Percentiles rank a stretch among this genome's conserved stretches.
phyloP scores from a whole-genome alignment of 2,113 vertebrate species.

The Prochilodus magdalenae region DNA sequence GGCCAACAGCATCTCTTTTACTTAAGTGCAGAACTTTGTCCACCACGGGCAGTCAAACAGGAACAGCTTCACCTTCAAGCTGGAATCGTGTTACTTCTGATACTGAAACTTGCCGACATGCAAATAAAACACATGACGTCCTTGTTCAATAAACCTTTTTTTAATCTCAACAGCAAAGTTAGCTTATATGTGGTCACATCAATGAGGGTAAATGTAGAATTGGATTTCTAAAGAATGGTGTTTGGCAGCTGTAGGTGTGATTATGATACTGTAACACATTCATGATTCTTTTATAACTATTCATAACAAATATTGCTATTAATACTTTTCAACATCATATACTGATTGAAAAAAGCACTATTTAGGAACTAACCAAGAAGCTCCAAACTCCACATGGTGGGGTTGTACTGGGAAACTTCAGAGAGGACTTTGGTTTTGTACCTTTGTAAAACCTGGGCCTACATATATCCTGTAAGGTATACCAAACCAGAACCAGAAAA shows the following conservation, averaged over 20 bases:
- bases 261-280: constrained; percentile 76
- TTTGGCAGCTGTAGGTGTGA: constrained; percentile 74
- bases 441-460: constrained; percentile 82
- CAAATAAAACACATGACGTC: constrained; percentile 26
- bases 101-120: background rate
- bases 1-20: too few species aligned
- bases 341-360: constrained; percentile 72
- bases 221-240: constrained; percentile 72
- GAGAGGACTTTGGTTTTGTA: constrained; percentile 95
- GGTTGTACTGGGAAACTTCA: constrained; percentile 79
- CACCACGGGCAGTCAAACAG: too few species aligned
- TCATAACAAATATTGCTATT: constrained; percentile 92
- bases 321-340: constrained; percentile 87
- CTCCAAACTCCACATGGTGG: constrained; percentile 86
- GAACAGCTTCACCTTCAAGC: background rate
- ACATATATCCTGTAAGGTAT: constrained; percentile 71
- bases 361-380: constrained; percentile 71
- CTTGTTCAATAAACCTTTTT: constrained; percentile 77
- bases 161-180: constrained; percentile 84
- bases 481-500: constrained; percentile 63
- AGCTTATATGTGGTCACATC: constrained; percentile 85
- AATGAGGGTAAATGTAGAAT: constrained; percentile 76
- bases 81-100: background rate
- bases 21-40: too few species aligned
- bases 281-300: constrained; percentile 75